A percentile compares a stretch with the other conserved stretches of the same genome.
Evolutionary conservation across 1,140 invertebrate genomes (phyloP).

Genomic region (Pollicipes pollicipes): DNA sequence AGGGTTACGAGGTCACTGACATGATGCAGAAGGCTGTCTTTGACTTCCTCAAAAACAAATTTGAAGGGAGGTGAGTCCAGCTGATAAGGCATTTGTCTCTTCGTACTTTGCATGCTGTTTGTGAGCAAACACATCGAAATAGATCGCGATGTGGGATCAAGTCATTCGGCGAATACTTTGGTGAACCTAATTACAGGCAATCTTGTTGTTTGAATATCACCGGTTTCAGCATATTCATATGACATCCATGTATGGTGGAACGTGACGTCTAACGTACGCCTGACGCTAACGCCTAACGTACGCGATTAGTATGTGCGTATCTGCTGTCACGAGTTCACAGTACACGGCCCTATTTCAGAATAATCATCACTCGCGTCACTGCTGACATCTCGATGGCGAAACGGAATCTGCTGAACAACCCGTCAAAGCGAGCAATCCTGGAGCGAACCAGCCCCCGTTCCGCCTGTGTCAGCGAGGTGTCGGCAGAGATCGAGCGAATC

Average conservation of each 20-base stretch:
- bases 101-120: too few relatives aligned
- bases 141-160: too few relatives aligned
- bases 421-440: constrained; percentile 90
- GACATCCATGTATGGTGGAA: too few relatives aligned
- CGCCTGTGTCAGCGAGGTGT: constrained; percentile 61
- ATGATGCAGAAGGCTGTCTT: constrained; percentile 99
- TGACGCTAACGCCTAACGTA: too few relatives aligned
- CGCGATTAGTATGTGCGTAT: too few relatives aligned
- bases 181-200: too few relatives aligned
- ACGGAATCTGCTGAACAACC: constrained; percentile 93
- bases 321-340: too few relatives aligned
- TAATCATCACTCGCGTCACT: constrained; percentile 98
- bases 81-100: too few relatives aligned
- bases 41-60: constrained; percentile 93
- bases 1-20: constrained; percentile 99
- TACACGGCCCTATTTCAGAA: constrained; percentile 56
- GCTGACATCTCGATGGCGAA: constrained; percentile 99
- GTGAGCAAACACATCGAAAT: too few relatives aligned
- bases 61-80: constrained; percentile 73
- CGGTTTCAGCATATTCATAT: not conserved
- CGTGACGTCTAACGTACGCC: too few relatives aligned
- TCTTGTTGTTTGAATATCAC: too few relatives aligned
- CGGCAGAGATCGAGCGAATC: constrained; percentile 97
- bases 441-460: constrained; percentile 76
- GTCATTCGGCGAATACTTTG: too few relatives aligned